A percentile compares a stretch with the other conserved stretches of the same genome.
These are phyloP conservation scores for Dryadula phaetusa DNA, from an alignment of 2,888 invertebrate species.

Conservation along the genomic window DNA sequence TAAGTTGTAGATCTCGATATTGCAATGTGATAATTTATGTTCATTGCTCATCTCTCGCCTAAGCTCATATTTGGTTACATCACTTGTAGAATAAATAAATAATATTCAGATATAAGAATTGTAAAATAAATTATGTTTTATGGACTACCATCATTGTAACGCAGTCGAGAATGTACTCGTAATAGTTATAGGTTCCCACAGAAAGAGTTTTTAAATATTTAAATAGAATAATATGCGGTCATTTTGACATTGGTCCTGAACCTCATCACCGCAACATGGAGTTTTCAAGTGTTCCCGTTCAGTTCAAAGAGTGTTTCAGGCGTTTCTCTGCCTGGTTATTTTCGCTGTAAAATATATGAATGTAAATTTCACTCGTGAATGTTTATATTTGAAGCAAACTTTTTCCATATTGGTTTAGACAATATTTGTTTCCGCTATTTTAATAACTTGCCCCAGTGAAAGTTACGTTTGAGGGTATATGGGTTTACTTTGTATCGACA, in stretches of 20 bases:
- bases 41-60: slow-evolving; percentile 12
- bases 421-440: neutral
- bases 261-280: no score
- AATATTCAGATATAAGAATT: neutral
- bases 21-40: slow-evolving; percentile 9
- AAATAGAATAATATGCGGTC: no score
- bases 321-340: no score
- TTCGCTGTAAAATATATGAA: neutral
- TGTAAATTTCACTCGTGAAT: neutral
- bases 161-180: neutral
- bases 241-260: no score
- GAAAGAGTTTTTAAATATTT: no score
- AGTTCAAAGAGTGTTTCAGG: no score
- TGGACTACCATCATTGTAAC: no score
- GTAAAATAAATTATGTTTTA: neutral
- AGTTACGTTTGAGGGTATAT: neutral
- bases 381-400: neutral
- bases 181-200: neutral
- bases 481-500: neutral
- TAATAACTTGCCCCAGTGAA: neutral
- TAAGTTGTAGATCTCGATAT: slow-evolving; percentile 14
- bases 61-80: slow-evolving; percentile 5
- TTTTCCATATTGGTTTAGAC: neutral
- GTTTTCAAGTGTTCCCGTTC: no score
- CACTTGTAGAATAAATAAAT: neutral